Evolutionary conservation across 2,113 vertebrate species (phyloP).

Genomic region (Albula goreensis): DNA sequence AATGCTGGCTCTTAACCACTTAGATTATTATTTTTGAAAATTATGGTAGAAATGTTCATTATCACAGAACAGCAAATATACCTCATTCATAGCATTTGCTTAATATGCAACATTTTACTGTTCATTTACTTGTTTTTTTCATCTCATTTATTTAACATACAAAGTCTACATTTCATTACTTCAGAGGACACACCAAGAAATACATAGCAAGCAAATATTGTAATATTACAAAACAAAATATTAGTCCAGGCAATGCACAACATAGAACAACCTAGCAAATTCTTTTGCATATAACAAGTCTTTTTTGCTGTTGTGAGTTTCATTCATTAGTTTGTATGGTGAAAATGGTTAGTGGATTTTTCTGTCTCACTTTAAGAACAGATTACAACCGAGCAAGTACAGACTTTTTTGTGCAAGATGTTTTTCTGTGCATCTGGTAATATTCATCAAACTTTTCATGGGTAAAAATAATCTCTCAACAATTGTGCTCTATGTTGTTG

Average conservation of each 20-base stretch:
- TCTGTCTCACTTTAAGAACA: not conserved
- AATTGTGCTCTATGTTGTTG: not conserved
- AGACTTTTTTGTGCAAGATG: not conserved
- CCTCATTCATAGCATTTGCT: not conserved
- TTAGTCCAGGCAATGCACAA: not conserved
- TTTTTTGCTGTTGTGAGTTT: not conserved
- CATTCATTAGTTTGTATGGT: not conserved
- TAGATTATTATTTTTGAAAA: not conserved
- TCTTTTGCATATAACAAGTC: not conserved
- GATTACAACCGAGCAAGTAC: not conserved
- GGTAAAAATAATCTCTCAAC: not conserved
- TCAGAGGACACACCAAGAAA: no score
- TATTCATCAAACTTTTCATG: not conserved
- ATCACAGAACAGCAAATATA: no score
- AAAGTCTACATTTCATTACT: not conserved
- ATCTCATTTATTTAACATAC: not conserved
- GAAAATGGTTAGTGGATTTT: not conserved
- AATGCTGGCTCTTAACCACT: not conserved
- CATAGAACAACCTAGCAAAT: not conserved
- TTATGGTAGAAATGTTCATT: not conserved
- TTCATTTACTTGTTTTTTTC: not conserved
- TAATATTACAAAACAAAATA: slow-evolving; percentile 1
- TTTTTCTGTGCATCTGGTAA: not conserved
- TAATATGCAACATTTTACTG: no score
- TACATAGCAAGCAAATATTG: not conserved